phyloP scores from a whole-genome alignment of 1,140 invertebrate species.

The Lucilia cuprina region DNA sequence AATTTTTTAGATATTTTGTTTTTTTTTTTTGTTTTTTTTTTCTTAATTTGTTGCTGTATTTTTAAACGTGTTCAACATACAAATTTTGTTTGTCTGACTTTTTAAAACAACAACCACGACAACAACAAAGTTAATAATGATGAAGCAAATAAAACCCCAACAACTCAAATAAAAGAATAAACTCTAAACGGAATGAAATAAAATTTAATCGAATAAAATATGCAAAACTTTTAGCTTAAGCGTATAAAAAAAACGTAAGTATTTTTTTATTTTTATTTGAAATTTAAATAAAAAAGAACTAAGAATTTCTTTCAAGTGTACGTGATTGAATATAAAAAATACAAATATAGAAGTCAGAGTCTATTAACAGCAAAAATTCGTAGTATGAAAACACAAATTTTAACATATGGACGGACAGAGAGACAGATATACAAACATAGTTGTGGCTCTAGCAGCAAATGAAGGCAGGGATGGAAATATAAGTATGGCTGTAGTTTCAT shows the following conservation, averaged over 20 bases:
- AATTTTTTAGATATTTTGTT: too few species aligned
- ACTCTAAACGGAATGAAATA: neutral
- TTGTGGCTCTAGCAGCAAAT: neutral
- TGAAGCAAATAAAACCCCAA: neutral
- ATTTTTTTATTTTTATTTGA: neutral
- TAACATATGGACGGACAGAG: neutral
- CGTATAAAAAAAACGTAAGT: neutral
- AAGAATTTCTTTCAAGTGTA: slow-evolving; percentile 11
- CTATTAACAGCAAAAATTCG: neutral
- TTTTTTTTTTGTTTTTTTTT: too few species aligned
- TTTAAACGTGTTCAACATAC: neutral
- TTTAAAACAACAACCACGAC: neutral
- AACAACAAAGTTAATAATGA: neutral
- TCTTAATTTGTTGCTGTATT: neutral
- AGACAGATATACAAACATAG: neutral
- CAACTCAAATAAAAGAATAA: neutral
- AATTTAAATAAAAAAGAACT: neutral
- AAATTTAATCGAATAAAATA: neutral
- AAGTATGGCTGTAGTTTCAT: neutral
- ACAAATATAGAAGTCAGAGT: neutral
- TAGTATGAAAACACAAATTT: neutral
- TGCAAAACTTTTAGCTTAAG: neutral
- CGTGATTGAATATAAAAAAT: neutral
- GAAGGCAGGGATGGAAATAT: neutral
- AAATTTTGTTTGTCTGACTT: neutral